A percentile compares a stretch with the other conserved stretches of the same genome.
Conservation (phyloP, 1,140 invertebrate genomes). For the Arctopsyche grandis region DNA sequence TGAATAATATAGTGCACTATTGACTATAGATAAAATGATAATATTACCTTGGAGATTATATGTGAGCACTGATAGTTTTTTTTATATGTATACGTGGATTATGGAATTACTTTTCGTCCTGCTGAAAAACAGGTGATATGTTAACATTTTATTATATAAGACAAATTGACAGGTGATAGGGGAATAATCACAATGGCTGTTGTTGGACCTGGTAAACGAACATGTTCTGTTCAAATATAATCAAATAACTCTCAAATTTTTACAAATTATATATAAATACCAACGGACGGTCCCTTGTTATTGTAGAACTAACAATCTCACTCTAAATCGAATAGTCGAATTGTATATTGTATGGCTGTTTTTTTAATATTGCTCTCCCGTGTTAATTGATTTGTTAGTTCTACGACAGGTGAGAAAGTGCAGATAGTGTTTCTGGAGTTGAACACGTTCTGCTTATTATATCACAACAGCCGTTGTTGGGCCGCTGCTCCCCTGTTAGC, state of each 20-base stretch:
- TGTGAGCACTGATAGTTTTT: conserved; percentile 51
- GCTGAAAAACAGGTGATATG: conserved; percentile 52
- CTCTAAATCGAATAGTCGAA: neutral
- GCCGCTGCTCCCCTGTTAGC: conserved; percentile 55
- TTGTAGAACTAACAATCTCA: conserved; percentile 44
- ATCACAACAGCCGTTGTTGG: conserved; percentile 55
- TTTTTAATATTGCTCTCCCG: neutral
- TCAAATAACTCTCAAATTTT: conserved; percentile 39
- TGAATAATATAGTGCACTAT: conserved; percentile 15
- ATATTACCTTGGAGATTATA: conserved; percentile 42
- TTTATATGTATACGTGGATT: conserved; percentile 49
- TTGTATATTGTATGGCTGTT: neutral
- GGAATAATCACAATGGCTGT: conserved; percentile 53
- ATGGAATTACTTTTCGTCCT: conserved; percentile 43
- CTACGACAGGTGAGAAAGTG: conserved; percentile 52
- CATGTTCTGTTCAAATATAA: conserved; percentile 13
- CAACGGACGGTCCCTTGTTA: conserved; percentile 50
- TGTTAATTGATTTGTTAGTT: conserved; percentile 40
- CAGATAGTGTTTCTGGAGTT: conserved; percentile 32
- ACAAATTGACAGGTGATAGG: conserved; percentile 51
- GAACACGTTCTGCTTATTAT: conserved; percentile 45
- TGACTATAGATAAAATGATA: conserved; percentile 16
- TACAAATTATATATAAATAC: conserved; percentile 6
- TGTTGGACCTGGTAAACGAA: conserved; percentile 50
- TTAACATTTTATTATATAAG: conserved; percentile 37